These are phyloP conservation scores for Auanema sp. DNA, from an alignment of 2,888 invertebrate species.

Conservation along the genomic window DNA sequence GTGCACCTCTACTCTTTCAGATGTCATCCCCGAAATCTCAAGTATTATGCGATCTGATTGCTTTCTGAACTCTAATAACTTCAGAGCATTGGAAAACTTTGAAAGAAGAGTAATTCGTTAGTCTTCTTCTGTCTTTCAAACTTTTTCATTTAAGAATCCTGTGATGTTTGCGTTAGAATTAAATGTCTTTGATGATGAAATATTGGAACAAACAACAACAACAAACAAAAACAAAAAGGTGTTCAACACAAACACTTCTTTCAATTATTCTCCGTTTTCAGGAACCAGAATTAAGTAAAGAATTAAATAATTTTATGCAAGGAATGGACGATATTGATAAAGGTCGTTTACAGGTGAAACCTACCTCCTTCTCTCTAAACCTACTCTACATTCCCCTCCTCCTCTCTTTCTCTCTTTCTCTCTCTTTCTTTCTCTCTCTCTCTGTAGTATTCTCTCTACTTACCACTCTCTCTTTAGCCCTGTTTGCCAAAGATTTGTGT, in stretches of 20 bases:
- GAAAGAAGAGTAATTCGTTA: constrained; percentile 26
- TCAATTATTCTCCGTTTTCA: not conserved
- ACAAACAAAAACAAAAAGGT: constrained; percentile 17
- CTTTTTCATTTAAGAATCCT: constrained; percentile 39
- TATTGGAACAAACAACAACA: constrained; percentile 1
- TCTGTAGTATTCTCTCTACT: not conserved
- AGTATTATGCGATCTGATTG: constrained; percentile 36
- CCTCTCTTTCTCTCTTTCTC: not conserved
- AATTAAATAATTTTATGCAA: constrained; percentile 50
- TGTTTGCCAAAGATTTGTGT: too few relatives aligned
- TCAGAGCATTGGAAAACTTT: constrained; percentile 29
- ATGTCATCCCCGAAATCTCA: constrained; percentile 38
- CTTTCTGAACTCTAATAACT: constrained; percentile 24
- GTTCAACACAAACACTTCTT: not conserved
- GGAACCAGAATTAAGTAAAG: constrained; percentile 31
- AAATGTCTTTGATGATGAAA: constrained; percentile 42
- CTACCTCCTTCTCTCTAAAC: not conserved
- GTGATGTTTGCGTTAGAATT: constrained; percentile 52
- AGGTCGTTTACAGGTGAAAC: constrained; percentile 50
- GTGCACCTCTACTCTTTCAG: constrained; percentile 19
- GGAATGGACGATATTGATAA: constrained; percentile 61
- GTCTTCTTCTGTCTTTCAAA: constrained; percentile 4
- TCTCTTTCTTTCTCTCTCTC: constrained; percentile 5
- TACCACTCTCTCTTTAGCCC: too few relatives aligned
- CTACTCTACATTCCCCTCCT: constrained; percentile 1